Evolutionary conservation across 2,797 vertebrate genomes (phyloP).

Genomic region (Loris lydekkerianus): DNA sequence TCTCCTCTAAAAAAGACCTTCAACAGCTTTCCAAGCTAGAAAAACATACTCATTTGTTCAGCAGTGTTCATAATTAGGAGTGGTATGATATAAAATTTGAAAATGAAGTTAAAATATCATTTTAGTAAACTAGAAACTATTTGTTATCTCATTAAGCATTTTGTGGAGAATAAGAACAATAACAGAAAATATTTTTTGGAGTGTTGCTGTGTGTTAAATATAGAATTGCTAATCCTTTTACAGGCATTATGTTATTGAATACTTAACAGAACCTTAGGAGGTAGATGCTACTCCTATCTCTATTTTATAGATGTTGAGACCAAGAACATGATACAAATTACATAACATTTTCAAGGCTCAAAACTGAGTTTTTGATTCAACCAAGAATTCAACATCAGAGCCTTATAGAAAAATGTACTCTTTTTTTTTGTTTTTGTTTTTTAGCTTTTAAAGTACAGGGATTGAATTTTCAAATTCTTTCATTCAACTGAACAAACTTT

Average conservation of each 20-base stretch:
- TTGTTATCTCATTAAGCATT: conserved; percentile 56
- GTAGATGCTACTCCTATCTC: neutral
- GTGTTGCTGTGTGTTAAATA: neutral
- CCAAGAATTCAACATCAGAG: neutral
- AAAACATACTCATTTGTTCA: conserved; percentile 39
- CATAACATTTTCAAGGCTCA: neutral
- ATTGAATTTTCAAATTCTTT: neutral
- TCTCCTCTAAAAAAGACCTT: conserved; percentile 5
- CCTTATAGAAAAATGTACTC: neutral
- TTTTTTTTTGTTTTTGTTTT: neutral
- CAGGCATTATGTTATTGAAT: conserved; percentile 39
- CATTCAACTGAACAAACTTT: neutral
- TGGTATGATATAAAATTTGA: conserved; percentile 33
- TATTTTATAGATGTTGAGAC: neutral
- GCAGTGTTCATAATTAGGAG: conserved; percentile 13
- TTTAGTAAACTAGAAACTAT: conserved; percentile 6
- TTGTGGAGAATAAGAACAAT: conserved; percentile 62
- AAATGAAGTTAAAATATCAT: conserved; percentile 15
- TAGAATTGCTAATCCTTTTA: conserved; percentile 47
- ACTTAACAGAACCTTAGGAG: conserved; percentile 3
- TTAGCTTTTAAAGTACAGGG: neutral
- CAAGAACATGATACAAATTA: neutral
- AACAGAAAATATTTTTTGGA: conserved; percentile 30
- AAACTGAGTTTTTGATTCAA: conserved; percentile 29
- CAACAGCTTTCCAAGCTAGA: neutral